Base-by-base conservation (phyloP, 1,140 invertebrate species). In the Bombus huntii region DNA sequence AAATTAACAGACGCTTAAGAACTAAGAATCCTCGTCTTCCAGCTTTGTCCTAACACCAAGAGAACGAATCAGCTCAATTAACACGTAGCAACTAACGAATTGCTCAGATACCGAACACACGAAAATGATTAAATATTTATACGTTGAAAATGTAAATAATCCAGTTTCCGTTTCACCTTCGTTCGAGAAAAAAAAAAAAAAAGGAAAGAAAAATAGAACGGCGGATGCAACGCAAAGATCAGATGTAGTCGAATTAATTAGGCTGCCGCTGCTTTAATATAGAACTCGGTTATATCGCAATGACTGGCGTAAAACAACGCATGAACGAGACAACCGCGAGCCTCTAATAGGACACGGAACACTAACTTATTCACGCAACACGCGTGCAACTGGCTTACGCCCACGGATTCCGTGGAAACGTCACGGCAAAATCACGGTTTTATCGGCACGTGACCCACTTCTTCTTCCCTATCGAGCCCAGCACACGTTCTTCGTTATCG, bases 361-460 rank as follows among this genome's bases (percentile, higher is more conserved):
- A 66, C 68, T 42, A 71, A 15, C 65, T 76, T 83, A 82, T 87
- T 89, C 68, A 74, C 66, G 79, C 57, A 68, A 70, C 75, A 72
- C 75, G 82, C 78, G 89, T 83, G 25, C 59, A 57, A 70, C 47
- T 57, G 77, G 53, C 65, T 74, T 87, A 66, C 89, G 86, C 89
- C 89, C 76, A 90, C 89, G 73, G 77, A 83, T 90, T 83, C 76
- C 66, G 66, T 88, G 74, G 65, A 80, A 87, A 90, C 78, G 78
- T 77, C 80, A 62, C 42, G 66, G 73, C 71, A 44, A 53, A 81
- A 81, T 77, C 59, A 72, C 31, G 34, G 37, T 37, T 81, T 90
- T 90, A 91, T 90, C 89, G 81, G 53, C 44, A 37, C 68, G 59
- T 90, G 89, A 78, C 83, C 89, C 84, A 88, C 88, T 90, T 90